Evolutionary conservation across 2,797 vertebrate genomes (phyloP), one percentile per base, ranked within the genome.

Genomic region (Poeciliopsis presidionis): DNA sequence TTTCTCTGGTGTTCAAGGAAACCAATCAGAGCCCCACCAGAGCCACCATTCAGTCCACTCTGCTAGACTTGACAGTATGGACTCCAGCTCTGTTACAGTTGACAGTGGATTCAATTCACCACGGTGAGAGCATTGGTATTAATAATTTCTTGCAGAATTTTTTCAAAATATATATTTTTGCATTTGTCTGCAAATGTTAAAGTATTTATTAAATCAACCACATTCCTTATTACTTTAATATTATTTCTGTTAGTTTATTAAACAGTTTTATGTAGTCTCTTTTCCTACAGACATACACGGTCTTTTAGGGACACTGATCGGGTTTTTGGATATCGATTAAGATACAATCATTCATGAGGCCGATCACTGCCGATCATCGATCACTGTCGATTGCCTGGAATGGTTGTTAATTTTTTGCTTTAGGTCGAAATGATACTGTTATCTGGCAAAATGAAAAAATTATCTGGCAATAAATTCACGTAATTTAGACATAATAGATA

Each of bases 81-180:
- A 99, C 95, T 99, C 98, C 94, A 99, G 98, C 96, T 99, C 98
- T 41, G 97, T 99, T 90, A 99, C 98, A 25, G 98, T 99, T 86
- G 98, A 99, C 95, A 99, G 98, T 94, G 98, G 98, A 93, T 99
- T 99, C 96, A 99, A 99, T 95, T 99, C 98, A 75, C 98, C 98
- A 96, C 96, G 98, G 98, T 99, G 47, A 73, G 69, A 46, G 30
- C 49, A 67, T 12, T 67, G 8, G 0, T 67, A 22, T 67, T 67
- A 67, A 41, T 67, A 2, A 36, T 41, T 41, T 41, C 22, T 20
- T 47, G 45, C 67, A 14, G 12, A 14, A 72, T 49, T 8, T 41
- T 41, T 7, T 7, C 1, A 41, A 41, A 9, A 43, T 9, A 43
- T 43, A 43, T 43, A 1, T 25, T 43, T 25, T 70, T 13, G 12